Evolutionary conservation across 2,113 vertebrate species (phyloP), one percentile per base, ranked within the genome.

Genomic region (Lamprotornis superbus): DNA sequence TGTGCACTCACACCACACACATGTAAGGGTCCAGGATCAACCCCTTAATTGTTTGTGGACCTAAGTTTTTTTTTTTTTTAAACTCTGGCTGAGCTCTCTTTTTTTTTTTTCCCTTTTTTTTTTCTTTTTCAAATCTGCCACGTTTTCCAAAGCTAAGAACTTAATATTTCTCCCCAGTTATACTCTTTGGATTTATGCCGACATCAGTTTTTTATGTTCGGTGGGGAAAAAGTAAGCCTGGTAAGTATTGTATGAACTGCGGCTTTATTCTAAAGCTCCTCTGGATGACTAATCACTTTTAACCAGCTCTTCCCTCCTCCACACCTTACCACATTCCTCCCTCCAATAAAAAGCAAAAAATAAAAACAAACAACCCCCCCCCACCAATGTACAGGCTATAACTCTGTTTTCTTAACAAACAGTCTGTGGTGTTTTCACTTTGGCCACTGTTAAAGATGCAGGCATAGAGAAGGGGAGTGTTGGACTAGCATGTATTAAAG

Each of bases 381-480:
- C 60, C 71, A 68, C 63, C 90, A 76, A 86, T 47, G 63, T 86
- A 97, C 91, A 96, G 89, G 80, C 93, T 96, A 97, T 91, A 96
- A 97, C 71, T 96, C 94, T 97, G 94, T 97, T 96, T 94, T 96
- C 75, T 97, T 97, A 97, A 95, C 97, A 97, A 96, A 97, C 87
- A 94, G 78, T 96, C 93, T 96, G 95, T 69, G 77, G 97, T 97
- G 97, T 97, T 96, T 97, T 97, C 83, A 97, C 97, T 98, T 98
- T 98, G 98, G 97, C 97, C 97, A 97, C 96, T 94, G 95, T 97
- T 97, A 98, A 97, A 97, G 97, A 98, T 97, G 97, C 97, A 98
- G 97, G 97, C 97, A 97, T 97, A 97, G 95, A 98, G 95, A 95
- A 98, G 92, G 50, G 97, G 94, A 97, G 97, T 96, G 97, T 98